Base-by-base conservation (phyloP, 2,113 vertebrate genomes). In the Eidolon helvum region DNA sequence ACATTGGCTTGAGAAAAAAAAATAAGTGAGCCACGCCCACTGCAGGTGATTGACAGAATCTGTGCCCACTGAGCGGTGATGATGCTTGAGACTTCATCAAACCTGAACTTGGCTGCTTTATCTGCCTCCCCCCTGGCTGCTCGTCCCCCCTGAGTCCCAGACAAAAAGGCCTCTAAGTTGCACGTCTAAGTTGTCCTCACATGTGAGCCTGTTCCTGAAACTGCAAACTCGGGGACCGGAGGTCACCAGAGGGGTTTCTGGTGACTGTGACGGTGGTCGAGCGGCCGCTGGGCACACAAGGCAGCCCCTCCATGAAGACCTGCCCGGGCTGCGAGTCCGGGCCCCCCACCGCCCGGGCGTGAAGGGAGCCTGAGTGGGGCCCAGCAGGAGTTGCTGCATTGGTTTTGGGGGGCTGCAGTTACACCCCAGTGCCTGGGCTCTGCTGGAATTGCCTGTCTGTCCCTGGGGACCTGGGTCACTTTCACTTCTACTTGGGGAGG, bases 151-250 rank as follows among this genome's bases (percentile, higher is more conserved):
- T 93, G 96, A 97, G 97, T 87, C 50, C 82, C 92, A 98, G 98
- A 99, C 98, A 98, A 98, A 99, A 98, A 98, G 98, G 98, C 97
- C 98, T 98, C 99, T 98, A 98, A 97, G 98, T 97, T 97, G 97
- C 97, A 98, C n/a, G n/a, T n/a, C n/a, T n/a, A n/a, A n/a, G n/a
- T n/a, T n/a, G n/a, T n/a, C n/a, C n/a, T n/a, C n/a, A n/a, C n/a
- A n/a, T n/a, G 98, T 98, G 98, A 98, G 99, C 98, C 98, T 99
- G 98, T 98, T 98, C 98, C 98, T 97, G 95, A 98, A 98, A 97
- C 98, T 98, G 98, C 98, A 97, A 98, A 98, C 98, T 98, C 98
- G 93, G 98, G 98, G 98, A 98, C 95, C 97, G 98, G 98, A 98
- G 98, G 98, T 98, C 98, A 98, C 98, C 98, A 98, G 98, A 98